Evolutionary conservation across 1,140 invertebrate genomes (phyloP).

Genomic region (Zophobas morio): DNA sequence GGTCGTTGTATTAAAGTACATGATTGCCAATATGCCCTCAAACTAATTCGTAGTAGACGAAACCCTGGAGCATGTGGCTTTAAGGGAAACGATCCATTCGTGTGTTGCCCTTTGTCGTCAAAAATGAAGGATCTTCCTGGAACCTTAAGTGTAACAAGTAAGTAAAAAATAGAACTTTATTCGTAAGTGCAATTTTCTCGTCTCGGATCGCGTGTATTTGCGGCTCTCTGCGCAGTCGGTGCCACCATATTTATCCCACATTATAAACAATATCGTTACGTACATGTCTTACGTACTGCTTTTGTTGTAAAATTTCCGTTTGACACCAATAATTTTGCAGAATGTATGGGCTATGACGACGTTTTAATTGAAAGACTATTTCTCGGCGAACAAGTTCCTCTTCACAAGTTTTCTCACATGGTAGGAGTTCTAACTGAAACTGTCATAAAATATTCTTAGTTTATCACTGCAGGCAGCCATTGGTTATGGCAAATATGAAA

Average conservation of each 20-base stretch:
- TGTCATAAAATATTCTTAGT: not conserved
- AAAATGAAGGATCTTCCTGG: not conserved
- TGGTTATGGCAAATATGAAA: not conserved
- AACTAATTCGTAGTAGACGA: not conserved
- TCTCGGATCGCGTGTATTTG: too few relatives aligned
- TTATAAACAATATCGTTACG: too few relatives aligned
- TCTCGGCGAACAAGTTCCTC: too few relatives aligned
- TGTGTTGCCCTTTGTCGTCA: not conserved
- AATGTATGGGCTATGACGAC: too few relatives aligned
- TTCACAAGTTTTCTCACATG: conserved; percentile 1
- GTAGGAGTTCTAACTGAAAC: not conserved
- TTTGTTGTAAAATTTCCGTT: too few relatives aligned
- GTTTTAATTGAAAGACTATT: too few relatives aligned
- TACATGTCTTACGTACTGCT: too few relatives aligned
- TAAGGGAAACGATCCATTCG: conserved; percentile 5
- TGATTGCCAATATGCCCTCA: not conserved
- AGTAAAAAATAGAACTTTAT: not conserved
- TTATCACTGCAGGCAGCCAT: not conserved
- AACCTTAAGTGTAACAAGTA: not conserved
- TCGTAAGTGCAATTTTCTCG: too few relatives aligned
- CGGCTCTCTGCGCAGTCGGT: too few relatives aligned
- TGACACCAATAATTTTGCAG: too few relatives aligned
- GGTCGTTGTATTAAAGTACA: not conserved
- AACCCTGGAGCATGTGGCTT: not conserved
- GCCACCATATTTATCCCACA: too few relatives aligned